phyloP scores from a whole-genome alignment of 2,797 vertebrate genomes.

The Sardinella longiceps region DNA sequence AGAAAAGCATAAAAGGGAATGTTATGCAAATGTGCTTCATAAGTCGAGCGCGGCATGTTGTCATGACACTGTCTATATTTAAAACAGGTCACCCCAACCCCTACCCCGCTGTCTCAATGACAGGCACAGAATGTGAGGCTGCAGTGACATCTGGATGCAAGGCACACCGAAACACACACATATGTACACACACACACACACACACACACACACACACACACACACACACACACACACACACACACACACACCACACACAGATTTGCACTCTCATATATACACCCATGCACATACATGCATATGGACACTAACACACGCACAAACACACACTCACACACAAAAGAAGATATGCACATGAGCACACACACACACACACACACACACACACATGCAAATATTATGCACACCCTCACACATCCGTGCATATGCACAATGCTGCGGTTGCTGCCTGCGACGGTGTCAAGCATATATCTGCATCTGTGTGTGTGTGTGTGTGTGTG shows the following conservation, averaged over 20 bases:
- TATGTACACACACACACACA: constrained; percentile 50
- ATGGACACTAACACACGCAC: background rate
- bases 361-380: constrained; percentile 36
- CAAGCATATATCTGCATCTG: constrained; percentile 46
- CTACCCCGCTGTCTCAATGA: constrained; percentile 74
- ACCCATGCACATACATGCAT: constrained; percentile 33
- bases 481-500: too few relatives aligned
- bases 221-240: constrained; percentile 44
- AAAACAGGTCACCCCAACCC: constrained; percentile 83
- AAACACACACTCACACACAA: constrained; percentile 47
- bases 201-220: constrained; percentile 41
- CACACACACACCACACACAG: constrained; percentile 5
- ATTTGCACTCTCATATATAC: background rate
- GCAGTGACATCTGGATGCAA: constrained; percentile 76
- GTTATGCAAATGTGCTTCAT: constrained; percentile 76
- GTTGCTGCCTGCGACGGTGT: constrained; percentile 29
- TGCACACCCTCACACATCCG: background rate
- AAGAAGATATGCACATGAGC: background rate
- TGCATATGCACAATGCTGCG: constrained; percentile 14
- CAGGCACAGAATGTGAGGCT: constrained; percentile 70
- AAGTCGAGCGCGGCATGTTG: constrained; percentile 77
- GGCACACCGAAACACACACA: constrained; percentile 39
- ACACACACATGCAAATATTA: constrained; percentile 50
- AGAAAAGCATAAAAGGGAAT: constrained; percentile 47
- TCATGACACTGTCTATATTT: constrained; percentile 83